Base-by-base conservation (phyloP, 1,140 invertebrate species). In the Cylas formicarius region DNA sequence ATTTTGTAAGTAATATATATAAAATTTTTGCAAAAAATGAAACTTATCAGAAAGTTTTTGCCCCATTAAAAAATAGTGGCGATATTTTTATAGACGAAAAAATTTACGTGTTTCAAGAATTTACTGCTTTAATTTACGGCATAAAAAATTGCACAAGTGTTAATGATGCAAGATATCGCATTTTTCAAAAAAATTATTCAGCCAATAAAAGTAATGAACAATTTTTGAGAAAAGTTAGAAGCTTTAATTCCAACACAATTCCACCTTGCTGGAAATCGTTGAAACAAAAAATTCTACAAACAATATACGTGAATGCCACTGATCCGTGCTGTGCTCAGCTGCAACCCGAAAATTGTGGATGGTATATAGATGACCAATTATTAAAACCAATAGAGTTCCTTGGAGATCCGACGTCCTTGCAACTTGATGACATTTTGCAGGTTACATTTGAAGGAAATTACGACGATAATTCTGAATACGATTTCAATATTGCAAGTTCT, bases 1-100 rank as follows among this genome's bases (percentile, higher is more conserved):
- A n/a, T n/a, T n/a, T n/a, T n/a, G n/a, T n/a, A n/a, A n/a, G n/a
- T n/a, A n/a, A n/a, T n/a, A n/a, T n/a, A n/a, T n/a, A n/a, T n/a
- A n/a, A n/a, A n/a, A n/a, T n/a, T n/a, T n/a, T n/a, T n/a, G n/a
- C n/a, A n/a, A n/a, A n/a, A 43, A 34, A 43, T 24, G 41, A 43
- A 24, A 21, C 17, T 18, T 43, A 43, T 11, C 28, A 33, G 27
- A 43, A 6, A 23, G 16, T 41, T 18, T 41, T 41, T 41, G 22
- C 19, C 4, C 18, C 21, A 17, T 43, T 43, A 43, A 17, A 11
- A 23, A 14, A 43, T 43, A 23, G 27, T 34, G 41, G 31, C n/a
- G 41, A 43, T 23, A 43, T 43, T 43, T 34, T 43, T 23, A 22
- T 22, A 14, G 16, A 23, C 21, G 29, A 34, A 34, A 43, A 40